Conservation (phyloP, 2,113 vertebrate species). For the Lanius collurio region DNA sequence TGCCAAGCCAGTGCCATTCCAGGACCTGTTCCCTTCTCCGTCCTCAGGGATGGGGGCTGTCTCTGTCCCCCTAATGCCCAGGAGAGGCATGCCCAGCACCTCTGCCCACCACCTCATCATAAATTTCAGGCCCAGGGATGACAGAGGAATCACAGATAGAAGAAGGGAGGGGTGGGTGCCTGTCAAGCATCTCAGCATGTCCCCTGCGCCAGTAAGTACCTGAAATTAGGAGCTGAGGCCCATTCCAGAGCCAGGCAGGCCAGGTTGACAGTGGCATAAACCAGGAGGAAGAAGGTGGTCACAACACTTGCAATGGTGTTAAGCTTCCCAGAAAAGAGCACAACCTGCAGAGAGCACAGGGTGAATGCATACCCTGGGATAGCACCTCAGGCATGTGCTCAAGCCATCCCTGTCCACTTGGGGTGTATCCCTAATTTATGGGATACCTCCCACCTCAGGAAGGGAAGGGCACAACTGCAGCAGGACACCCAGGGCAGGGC, state of each 20-base stretch:
- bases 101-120: not conserved
- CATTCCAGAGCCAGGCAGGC: constrained; percentile 90
- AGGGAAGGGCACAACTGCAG: not conserved
- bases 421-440: not conserved
- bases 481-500: not conserved
- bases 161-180: not conserved
- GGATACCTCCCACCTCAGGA: not conserved
- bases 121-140: not conserved
- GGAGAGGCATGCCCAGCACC: not conserved
- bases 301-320: constrained; percentile 91
- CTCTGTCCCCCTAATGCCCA: not conserved
- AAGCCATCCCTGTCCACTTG: not conserved
- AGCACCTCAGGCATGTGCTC: accelerated
- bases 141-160: not conserved
- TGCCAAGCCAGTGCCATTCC: not conserved
- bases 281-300: constrained; percentile 90
- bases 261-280: constrained; percentile 88
- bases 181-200: not conserved
- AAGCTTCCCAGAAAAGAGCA: constrained; percentile 90
- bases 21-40: not conserved
- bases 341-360: constrained; percentile 72
- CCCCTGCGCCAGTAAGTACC: constrained; percentile 59
- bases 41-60: not conserved
- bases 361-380: not conserved
- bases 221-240: constrained; percentile 91